Conservation (phyloP, 2,888 invertebrate species). For the Phrixothrix hirtus region DNA sequence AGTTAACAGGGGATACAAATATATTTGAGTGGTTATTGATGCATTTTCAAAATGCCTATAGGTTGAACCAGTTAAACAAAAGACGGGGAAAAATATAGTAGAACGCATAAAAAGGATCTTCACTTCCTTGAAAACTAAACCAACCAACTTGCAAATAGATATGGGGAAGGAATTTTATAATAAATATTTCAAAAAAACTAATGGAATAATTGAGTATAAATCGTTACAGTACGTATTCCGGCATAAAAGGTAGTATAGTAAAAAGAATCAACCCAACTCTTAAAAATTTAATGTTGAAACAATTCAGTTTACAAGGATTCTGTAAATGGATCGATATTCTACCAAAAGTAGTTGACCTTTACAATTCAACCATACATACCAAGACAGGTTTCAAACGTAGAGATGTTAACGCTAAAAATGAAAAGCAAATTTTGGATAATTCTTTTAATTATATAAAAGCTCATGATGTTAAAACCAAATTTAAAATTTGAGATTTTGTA, state of each 20-base stretch:
- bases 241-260: no score
- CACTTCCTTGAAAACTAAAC: constrained; percentile 34
- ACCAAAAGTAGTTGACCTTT: constrained; percentile 7
- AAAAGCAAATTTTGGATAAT: no score
- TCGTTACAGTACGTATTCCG: constrained; percentile 18
- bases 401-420: background rate
- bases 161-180: no score
- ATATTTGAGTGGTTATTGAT: no score
- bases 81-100: constrained; percentile 38
- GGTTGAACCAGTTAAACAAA: constrained; percentile 42
- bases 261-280: constrained; percentile 3
- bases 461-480: no score
- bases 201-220: constrained; percentile 36
- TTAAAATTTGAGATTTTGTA: no score
- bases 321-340: background rate
- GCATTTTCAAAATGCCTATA: no score
- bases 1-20: no score
- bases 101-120: constrained; percentile 36
- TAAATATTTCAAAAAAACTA: constrained; percentile 33
- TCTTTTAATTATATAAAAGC: no score
- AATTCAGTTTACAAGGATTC: constrained; percentile 34
- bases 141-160: no score
- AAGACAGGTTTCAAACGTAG: background rate
- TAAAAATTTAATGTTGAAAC: constrained; percentile 11
- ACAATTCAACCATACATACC: constrained; percentile 33